Conservation (phyloP, 2,113 vertebrate genomes). For the Centropristis striata region DNA sequence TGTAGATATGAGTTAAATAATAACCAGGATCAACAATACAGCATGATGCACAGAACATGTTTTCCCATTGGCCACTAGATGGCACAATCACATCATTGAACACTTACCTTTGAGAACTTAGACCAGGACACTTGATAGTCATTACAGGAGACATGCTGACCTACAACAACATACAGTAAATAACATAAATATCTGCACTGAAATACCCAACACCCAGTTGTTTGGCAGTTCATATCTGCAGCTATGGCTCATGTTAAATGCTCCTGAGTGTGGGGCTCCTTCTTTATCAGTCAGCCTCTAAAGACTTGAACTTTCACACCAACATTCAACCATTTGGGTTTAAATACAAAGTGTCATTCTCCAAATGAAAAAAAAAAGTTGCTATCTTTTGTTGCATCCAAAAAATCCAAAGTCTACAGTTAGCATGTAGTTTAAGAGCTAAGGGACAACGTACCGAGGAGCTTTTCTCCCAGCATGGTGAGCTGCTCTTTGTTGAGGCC, state of each 20-base stretch:
- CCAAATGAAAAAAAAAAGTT: too few relatives aligned
- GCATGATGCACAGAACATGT: not conserved
- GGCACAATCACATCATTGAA: not conserved
- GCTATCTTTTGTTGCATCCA: too few relatives aligned
- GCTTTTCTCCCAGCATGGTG: constrained; percentile 94
- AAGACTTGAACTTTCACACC: not conserved
- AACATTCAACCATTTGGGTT: not conserved
- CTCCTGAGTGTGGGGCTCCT: not conserved
- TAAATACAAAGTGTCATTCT: too few relatives aligned
- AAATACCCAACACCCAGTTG: not conserved
- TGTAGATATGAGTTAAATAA: not conserved
- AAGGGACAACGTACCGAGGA: constrained; percentile 84
- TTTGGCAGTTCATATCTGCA: not conserved
- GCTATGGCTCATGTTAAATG: not conserved
- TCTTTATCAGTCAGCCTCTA: not conserved
- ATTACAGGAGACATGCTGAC: constrained; percentile 86
- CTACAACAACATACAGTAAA: constrained; percentile 75
- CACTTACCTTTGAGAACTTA: constrained; percentile 94
- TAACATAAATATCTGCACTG: not conserved
- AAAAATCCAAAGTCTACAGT: too few relatives aligned
- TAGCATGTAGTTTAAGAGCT: too few relatives aligned
- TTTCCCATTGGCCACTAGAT: constrained; percentile 29
- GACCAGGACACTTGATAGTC: constrained; percentile 95
- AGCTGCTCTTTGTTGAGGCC: constrained; percentile 96
- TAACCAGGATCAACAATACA: not conserved